phyloP scores from a whole-genome alignment of 2,888 invertebrate genomes.

The Quadriops clusia region DNA sequence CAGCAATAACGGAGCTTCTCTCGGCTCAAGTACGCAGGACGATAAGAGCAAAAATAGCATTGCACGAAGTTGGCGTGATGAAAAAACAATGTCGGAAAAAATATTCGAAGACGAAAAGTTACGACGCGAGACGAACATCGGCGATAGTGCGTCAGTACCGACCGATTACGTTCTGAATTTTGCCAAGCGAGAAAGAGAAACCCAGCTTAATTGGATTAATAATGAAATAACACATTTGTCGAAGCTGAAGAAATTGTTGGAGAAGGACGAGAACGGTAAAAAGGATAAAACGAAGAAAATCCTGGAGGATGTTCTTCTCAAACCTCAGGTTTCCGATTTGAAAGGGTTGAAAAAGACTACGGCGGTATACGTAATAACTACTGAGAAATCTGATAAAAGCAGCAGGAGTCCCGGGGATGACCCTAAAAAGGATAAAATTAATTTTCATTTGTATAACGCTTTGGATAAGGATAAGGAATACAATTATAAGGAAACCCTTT shows the following conservation, averaged over 20 bases:
- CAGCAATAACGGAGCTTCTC: too few relatives aligned
- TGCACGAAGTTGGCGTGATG: slow-evolving; percentile 38
- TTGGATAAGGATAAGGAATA: neutral
- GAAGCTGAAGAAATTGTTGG: slow-evolving; percentile 38
- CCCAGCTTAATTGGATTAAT: slow-evolving; percentile 45
- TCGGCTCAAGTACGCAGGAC: too few relatives aligned
- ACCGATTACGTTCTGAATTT: slow-evolving; percentile 25
- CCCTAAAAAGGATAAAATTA: neutral
- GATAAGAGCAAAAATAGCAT: too few relatives aligned
- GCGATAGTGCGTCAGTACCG: slow-evolving; percentile 9
- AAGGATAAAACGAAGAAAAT: slow-evolving; percentile 5
- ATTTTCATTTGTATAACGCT: neutral
- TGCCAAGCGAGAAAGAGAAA: slow-evolving; percentile 40
- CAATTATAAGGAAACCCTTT: neutral
- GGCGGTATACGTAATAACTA: slow-evolving; percentile 26
- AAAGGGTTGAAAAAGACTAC: slow-evolving; percentile 21
- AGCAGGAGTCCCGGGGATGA: slow-evolving; percentile 4
- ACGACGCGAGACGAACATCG: neutral
- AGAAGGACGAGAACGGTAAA: slow-evolving; percentile 18
- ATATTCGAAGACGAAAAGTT: slow-evolving; percentile 26
- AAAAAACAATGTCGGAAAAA: slow-evolving; percentile 39
- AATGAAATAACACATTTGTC: slow-evolving; percentile 45
- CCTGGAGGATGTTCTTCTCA: slow-evolving; percentile 8
- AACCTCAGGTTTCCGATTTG: slow-evolving; percentile 14
- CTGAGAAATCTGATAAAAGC: slow-evolving; percentile 14